These are phyloP conservation scores for Prolemur simus DNA, from an alignment of 2,113 vertebrate genomes.

Conservation along the genomic window DNA sequence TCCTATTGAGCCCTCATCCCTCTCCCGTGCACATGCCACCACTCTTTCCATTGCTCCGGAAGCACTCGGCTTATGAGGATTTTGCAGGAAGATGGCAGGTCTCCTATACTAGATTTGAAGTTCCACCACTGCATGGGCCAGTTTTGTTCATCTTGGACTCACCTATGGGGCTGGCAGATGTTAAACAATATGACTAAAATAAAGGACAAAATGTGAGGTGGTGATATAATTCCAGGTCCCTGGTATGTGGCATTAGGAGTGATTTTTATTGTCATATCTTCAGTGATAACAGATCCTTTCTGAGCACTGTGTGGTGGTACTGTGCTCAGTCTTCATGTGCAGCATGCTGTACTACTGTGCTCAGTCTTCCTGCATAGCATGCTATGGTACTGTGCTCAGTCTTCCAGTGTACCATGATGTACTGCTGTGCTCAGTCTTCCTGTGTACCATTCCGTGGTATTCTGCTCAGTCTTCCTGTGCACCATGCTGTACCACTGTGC, in stretches of 20 bases:
- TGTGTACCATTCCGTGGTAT: too few relatives aligned
- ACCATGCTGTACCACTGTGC: not conserved
- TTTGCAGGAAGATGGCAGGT: not conserved
- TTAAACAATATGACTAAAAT: not conserved
- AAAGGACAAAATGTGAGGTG: not conserved
- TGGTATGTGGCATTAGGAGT: not conserved
- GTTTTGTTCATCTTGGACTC: not conserved
- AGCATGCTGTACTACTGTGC: not conserved
- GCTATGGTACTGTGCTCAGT: not conserved
- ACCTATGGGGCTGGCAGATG: too few relatives aligned
- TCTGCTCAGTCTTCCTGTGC: not conserved
- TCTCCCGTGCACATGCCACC: not conserved
- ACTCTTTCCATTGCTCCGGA: too few relatives aligned
- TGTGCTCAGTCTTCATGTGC: not conserved
- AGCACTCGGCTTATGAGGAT: not conserved
- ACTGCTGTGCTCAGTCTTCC: not conserved
- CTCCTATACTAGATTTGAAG: not conserved
- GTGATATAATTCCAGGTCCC: not conserved
- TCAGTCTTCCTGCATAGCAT: not conserved
- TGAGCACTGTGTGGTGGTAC: not conserved
- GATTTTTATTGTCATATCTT: not conserved
- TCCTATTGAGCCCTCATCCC: not conserved
- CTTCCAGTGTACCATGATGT: not conserved
- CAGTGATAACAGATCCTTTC: not conserved
- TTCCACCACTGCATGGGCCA: not conserved